A percentile compares a stretch with the other conserved stretches of the same genome.
phyloP scores from a whole-genome alignment of 2,797 vertebrate genomes.

The Chaunax sp. region DNA sequence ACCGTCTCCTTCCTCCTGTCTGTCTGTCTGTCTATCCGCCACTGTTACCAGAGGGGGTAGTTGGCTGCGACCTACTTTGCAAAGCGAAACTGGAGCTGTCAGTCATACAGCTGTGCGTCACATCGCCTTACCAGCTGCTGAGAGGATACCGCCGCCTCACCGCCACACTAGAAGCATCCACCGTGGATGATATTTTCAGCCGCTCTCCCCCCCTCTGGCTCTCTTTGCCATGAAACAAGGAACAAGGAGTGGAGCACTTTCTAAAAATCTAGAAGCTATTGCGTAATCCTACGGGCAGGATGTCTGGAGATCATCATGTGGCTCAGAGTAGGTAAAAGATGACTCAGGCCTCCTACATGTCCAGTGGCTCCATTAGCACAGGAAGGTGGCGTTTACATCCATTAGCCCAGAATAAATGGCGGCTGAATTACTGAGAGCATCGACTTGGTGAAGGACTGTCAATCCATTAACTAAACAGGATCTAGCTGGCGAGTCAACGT shows the following conservation, averaged over 20 bases:
- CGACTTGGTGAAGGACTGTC: conserved; percentile 32
- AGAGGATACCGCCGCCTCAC: conserved; percentile 37
- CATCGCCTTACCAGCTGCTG: conserved; percentile 32
- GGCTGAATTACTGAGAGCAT: conserved; percentile 58
- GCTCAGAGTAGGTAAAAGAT: conserved; percentile 36
- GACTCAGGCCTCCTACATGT: conserved; percentile 45
- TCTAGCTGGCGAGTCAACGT: conserved; percentile 24
- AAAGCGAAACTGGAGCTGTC: conserved; percentile 67
- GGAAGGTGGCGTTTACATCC: conserved; percentile 64
- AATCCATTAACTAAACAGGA: conserved; percentile 53
- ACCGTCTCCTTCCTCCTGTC: conserved; percentile 12
- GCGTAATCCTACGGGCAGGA: conserved; percentile 10
- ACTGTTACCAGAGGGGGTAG: conserved; percentile 49
- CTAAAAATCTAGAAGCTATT: conserved; percentile 6
- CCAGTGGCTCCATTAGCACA: conserved; percentile 64
- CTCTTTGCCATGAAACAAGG: conserved; percentile 30
- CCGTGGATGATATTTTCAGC: conserved; percentile 6
- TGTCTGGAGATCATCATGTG: conserved; percentile 38
- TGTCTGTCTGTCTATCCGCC: conserved; percentile 35
- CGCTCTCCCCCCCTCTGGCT: conserved; percentile 2
- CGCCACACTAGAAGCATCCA: conserved; percentile 25
- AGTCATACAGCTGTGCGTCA: conserved; percentile 69
- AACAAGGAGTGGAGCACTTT: conserved; percentile 1
- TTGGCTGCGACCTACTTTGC: conserved; percentile 72
- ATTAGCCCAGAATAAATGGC: conserved; percentile 58